These are phyloP conservation scores for Trochalopteron elliotii DNA, from an alignment of 2,113 vertebrate genomes.

Conservation along the genomic window DNA sequence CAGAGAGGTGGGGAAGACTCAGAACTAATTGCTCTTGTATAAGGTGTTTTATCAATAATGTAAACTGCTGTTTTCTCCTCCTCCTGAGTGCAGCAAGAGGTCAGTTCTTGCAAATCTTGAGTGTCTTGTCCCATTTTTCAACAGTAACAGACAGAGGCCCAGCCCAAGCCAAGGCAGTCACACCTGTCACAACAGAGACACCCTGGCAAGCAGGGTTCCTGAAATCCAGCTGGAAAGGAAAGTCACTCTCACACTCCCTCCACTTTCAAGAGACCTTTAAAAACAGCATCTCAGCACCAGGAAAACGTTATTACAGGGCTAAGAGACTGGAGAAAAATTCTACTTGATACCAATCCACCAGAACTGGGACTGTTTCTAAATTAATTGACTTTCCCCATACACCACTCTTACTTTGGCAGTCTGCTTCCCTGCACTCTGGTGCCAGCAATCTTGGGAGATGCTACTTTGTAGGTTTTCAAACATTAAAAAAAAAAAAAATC, in stretches of 20 bases:
- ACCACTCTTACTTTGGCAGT: neutral
- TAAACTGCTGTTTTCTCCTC: neutral
- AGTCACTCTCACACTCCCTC: neutral
- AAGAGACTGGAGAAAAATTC: constrained; percentile 11
- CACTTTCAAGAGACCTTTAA: neutral
- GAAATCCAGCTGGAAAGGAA: neutral
- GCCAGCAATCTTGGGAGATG: neutral
- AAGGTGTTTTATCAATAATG: neutral
- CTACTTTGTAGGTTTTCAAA: neutral
- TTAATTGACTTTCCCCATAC: neutral
- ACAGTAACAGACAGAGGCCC: neutral
- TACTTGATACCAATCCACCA: neutral
- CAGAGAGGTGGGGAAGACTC: neutral
- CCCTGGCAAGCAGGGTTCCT: neutral
- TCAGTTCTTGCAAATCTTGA: neutral
- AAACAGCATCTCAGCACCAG: constrained; percentile 14
- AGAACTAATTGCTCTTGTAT: neutral
- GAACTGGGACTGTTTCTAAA: constrained; percentile 7
- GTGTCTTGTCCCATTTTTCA: neutral
- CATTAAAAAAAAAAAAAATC: neutral
- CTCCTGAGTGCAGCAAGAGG: neutral
- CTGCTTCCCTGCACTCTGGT: neutral
- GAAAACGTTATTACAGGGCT: neutral
- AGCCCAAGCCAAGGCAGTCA: neutral
- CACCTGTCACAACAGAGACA: neutral